Evolutionary conservation across 2,888 invertebrate genomes (phyloP), one percentile per base, ranked within the genome.

Genomic region (Polymixis flavicincta): DNA sequence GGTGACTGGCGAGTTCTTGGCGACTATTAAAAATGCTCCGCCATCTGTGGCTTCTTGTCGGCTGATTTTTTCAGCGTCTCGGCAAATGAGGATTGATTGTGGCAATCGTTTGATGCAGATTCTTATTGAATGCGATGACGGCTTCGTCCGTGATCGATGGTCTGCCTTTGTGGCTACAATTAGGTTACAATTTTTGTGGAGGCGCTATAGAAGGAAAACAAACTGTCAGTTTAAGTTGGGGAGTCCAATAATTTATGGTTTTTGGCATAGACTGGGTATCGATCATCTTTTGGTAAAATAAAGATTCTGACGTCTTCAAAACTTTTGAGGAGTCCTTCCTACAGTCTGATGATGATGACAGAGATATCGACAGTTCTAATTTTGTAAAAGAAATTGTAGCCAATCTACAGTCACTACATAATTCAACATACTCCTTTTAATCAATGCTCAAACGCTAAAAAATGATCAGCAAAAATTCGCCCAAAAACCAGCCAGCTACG

Each of bases 1-100:
- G 92, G 87, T 94, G 96, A 95, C 95, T 95, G 94, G 91, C 91
- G 92, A 84, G 87, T 93, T 93, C 93, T 93, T 92, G 93, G 94
- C 93, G 93, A 92, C 94, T 93, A 95, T 95, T 95, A 95, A 95
- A 96, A 95, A 95, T 93, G 93, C 91, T 89, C 86, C 87, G 90
- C 92, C 92, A 92, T 92, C 92, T 91, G 92, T 90, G 92, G 90
- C 90, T 92, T 93, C 90, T 90, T 89, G 88, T 82, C 78, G 89
- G 87, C 83, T 84, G 88, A 86, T 87, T 87, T 88, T 88, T 89
- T 88, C 88, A 74, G 72, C 72, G 82, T 88, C 88, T 86, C 78
- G 80, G 89, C 92, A 94, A 94, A 95, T 95, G 94, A 93, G 93
- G 95, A 96, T 96, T 96, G 96, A 96, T 96, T 93, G 95, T 93